Evolutionary conservation across 2,113 vertebrate genomes (phyloP), one percentile per base, ranked within the genome.

Genomic region (Beaufortia kweichowensis): DNA sequence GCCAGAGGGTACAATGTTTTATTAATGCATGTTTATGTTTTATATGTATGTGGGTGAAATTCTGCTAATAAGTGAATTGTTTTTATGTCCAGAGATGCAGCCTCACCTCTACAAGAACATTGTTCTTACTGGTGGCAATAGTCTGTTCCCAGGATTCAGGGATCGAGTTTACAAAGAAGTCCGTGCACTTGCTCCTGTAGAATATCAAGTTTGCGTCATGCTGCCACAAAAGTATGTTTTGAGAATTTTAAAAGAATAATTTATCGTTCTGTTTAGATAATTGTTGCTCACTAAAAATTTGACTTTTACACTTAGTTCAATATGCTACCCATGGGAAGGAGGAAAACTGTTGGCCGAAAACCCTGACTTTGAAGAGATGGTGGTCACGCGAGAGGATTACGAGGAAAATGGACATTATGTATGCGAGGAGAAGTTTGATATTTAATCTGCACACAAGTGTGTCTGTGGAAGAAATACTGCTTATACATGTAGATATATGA

Each of bases 81-180:
- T 60, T 83, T 68, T 84, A 57, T 86, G 79, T 9, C 62, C 86
- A 99, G 97, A 99, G 86, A 98, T 99, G 97, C 97, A 98, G 84
- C 95, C 97, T 9, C 97, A 98, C 88, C 95, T 98, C 90, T 99
- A 94, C 85, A 95, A 95, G 90, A 99, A 98, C 90, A 96, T 99
- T 43, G 90, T 99, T 79, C 88, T 99, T 81, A 98, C 95, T 0
- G 97, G 97, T 53, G 97, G 97, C 69, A 98, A 97, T 86, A 87
- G 92, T 2, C 89, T 96, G 75, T 95, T 98, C 79, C 92, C 95
- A 0, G 97, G 97, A 76, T 99, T 95, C 87, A 93, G 95, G 79
- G 95, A 98, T 84, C 88, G 96, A 0, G 91, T 99, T 83, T 96
- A 96, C 80, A 94, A 93, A 12, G 97, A 98, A 79, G 95, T 98